Percentiles rank a stretch among this genome's conserved stretches.
Evolutionary conservation across 2,888 invertebrate genomes (phyloP).

Genomic region (Amphimallon solstitiale): DNA sequence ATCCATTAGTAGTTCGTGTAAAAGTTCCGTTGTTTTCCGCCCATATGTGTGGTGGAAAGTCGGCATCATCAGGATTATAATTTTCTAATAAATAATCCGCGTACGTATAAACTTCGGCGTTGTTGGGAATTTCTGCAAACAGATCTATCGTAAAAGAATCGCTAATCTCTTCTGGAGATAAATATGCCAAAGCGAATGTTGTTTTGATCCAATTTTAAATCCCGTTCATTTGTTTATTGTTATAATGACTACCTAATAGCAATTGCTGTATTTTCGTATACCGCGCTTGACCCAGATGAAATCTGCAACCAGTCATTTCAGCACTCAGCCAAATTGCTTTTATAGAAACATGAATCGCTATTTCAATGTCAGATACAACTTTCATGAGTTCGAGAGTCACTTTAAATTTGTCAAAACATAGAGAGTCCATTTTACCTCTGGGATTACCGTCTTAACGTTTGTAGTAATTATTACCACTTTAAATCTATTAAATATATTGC

Average conservation of each 20-base stretch:
- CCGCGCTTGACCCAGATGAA: slow-evolving; percentile 12
- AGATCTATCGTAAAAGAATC: slow-evolving; percentile 13
- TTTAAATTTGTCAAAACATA: too few species aligned
- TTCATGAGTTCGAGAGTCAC: too few species aligned
- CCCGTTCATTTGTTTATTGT: slow-evolving; percentile 13
- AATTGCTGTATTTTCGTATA: slow-evolving; percentile 11
- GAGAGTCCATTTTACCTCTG: too few species aligned
- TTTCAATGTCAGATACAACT: too few species aligned
- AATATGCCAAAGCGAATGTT: slow-evolving; percentile 8
- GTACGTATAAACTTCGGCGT: not conserved
- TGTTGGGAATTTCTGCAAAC: slow-evolving; percentile 1
- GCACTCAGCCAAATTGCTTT: slow-evolving; percentile 9
- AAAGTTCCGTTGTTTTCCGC: too few species aligned
- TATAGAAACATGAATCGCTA: slow-evolving; percentile 1
- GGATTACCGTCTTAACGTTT: too few species aligned
- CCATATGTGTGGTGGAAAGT: slow-evolving; percentile 1
- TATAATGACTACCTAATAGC: slow-evolving; percentile 10
- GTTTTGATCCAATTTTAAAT: slow-evolving; percentile 12
- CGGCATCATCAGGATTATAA: slow-evolving; percentile 6
- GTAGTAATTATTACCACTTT: too few species aligned
- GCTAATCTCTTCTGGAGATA: slow-evolving; percentile 3
- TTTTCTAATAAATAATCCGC: slow-evolving; percentile 15
- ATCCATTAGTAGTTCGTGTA: too few species aligned
- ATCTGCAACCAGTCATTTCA: slow-evolving; percentile 13
- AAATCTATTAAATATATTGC: too few species aligned